Conservation (phyloP, 2,797 vertebrate species). For the Poeciliopsis turneri region DNA sequence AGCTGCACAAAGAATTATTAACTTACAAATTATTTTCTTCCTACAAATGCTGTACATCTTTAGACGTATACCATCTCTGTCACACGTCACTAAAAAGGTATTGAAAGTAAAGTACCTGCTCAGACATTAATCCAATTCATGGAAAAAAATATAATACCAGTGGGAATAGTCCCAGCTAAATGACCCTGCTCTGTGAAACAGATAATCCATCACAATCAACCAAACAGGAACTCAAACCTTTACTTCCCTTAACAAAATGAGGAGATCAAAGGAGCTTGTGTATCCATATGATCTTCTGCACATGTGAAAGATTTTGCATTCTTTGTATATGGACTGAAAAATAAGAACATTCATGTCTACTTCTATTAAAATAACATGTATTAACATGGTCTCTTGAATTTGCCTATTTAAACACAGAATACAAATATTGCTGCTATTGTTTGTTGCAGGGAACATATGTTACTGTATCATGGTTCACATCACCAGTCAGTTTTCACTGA, state of each 20-base stretch:
- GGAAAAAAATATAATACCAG: neutral
- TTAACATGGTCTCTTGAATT: neutral
- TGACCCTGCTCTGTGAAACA: neutral
- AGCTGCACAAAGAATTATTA: neutral
- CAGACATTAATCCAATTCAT: neutral
- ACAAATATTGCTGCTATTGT: neutral
- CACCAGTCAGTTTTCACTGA: neutral
- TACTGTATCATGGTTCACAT: neutral
- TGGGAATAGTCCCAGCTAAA: neutral
- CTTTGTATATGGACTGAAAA: constrained; percentile 9
- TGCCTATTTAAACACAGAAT: neutral
- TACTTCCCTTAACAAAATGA: constrained; percentile 2
- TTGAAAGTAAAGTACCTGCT: neutral
- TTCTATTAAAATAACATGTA: neutral
- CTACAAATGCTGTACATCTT: neutral
- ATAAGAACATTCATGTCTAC: constrained; percentile 29
- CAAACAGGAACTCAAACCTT: constrained; percentile 15
- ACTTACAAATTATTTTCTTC: neutral
- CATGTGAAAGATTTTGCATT: neutral
- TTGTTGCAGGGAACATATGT: neutral
- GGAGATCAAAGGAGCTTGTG: neutral
- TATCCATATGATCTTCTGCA: neutral
- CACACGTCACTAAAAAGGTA: neutral
- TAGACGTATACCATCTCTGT: neutral
- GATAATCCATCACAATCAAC: constrained; percentile 11